These are phyloP conservation scores for Prosopocoilus inquinatus DNA, from an alignment of 2,888 invertebrate species.

Conservation along the genomic window DNA sequence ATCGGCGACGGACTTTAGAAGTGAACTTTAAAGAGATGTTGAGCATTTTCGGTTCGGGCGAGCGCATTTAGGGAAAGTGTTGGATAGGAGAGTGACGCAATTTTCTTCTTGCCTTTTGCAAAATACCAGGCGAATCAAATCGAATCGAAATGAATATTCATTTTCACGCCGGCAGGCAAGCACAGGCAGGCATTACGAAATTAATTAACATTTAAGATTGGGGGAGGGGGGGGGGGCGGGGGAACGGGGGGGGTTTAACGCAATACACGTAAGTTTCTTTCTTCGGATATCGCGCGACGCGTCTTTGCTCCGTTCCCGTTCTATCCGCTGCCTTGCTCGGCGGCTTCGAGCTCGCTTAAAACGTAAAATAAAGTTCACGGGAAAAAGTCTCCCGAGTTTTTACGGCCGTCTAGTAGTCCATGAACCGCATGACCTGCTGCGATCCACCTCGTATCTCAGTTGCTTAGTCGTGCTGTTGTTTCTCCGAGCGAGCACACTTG, in stretches of 20 bases:
- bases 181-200: constrained; percentile 10
- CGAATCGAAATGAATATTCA: constrained; percentile 23
- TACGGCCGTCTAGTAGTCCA: constrained; percentile 48
- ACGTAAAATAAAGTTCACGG: constrained; percentile 11
- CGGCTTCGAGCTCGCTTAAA: background rate
- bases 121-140: constrained; percentile 17
- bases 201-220: constrained; percentile 16
- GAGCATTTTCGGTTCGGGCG: too few species aligned
- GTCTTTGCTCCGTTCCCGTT: too few species aligned
- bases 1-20: too few species aligned
- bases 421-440: constrained; percentile 50
- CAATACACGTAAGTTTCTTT: too few species aligned
- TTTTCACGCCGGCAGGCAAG: constrained; percentile 22
- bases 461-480: constrained; percentile 45
- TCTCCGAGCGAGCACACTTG: constrained; percentile 42
- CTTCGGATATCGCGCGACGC: too few species aligned
- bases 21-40: too few species aligned
- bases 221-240: too few species aligned
- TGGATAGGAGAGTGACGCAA: constrained; percentile 16
- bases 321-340: too few species aligned
- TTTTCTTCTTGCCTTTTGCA: constrained; percentile 11
- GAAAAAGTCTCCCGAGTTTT: constrained; percentile 28
- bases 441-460: constrained; percentile 38
- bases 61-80: constrained; percentile 22
- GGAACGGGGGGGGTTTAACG: too few species aligned